Base-by-base conservation (phyloP, 2,888 invertebrate species). In the Empis stercorea region DNA sequence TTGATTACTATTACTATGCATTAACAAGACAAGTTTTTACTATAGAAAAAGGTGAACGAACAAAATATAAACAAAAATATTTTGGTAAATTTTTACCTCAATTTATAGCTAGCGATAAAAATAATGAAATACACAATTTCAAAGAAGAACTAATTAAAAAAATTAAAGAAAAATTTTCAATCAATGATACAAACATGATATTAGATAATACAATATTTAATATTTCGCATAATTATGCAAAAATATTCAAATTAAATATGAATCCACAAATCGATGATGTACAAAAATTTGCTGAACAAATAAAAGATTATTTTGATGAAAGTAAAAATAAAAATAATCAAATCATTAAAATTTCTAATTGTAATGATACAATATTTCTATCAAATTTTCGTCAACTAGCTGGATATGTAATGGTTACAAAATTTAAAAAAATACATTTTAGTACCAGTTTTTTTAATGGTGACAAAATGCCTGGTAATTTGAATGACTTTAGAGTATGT, bases 351-450 rank as follows among this genome's bases (percentile, higher is more conserved):
- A 27, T 27, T 27, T 27, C 23, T 7, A 7, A 4, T 4, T 4
- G 7, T 7, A 27, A 9, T 4, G 7, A 27, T 9, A 7, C 23
- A 16, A 7, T 36, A 14, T 46, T 46, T 27, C 37, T 36, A 11
- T 5, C 1, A 10, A 46, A 46, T 36, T 10, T 46, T 20, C 23
- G 42, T 4, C 20, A 10, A 10, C n/a, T 46, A 11, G 46, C 36
- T 10, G 42, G 42, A 10, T 4, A 42, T 15, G 37, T 46, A 10
- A n/a, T 46, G 7, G n/a, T 46, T n/a, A 37, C n/a, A 4, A 46
- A 27, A 27, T 42, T 42, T 27, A 42, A 42, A 3, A 36, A 42
- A 30, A 27, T 42, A 6, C 34, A 40, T 1, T 43, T 46, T 20
- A 37, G 46, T n/a, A 46, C 41, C 4, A 13, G n/a, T 20, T 46